A percentile compares a stretch with the other conserved stretches of the same genome.
Evolutionary conservation across 2,113 vertebrate genomes (phyloP).

Genomic region (Carassius auratus): DNA sequence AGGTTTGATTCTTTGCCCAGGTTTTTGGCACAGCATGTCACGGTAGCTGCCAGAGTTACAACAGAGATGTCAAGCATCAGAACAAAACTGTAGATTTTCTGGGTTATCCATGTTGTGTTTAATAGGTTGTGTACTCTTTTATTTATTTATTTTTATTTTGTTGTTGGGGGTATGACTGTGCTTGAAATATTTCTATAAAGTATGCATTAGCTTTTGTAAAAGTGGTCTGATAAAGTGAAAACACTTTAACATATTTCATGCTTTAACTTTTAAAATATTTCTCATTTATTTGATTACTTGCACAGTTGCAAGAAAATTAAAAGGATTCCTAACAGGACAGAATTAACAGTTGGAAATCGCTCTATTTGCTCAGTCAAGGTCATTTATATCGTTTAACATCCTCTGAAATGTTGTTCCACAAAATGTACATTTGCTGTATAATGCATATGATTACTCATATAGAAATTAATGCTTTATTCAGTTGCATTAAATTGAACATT

Average conservation of each 20-base stretch:
- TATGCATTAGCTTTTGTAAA: not conserved
- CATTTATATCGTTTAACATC: not conserved
- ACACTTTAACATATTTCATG: not conserved
- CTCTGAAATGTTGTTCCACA: not conserved
- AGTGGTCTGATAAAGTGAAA: not conserved
- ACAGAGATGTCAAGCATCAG: conserved; percentile 17
- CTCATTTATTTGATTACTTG: not conserved
- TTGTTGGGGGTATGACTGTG: not conserved
- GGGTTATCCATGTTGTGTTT: not conserved
- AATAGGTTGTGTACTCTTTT: not conserved
- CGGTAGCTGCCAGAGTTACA: conserved; percentile 9
- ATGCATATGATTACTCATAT: not conserved
- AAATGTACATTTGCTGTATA: not conserved
- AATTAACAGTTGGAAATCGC: not conserved
- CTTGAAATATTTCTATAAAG: not conserved
- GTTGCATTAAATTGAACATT: not conserved
- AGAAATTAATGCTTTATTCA: not conserved
- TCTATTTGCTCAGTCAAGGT: not conserved
- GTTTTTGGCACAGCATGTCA: not conserved
- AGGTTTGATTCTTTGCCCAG: conserved; percentile 33
- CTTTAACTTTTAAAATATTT: not conserved
- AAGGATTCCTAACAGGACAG: not conserved
- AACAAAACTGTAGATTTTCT: not conserved
- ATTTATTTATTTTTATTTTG: no score
- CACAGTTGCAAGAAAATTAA: not conserved